Percentiles rank a stretch among this genome's conserved stretches.
Conservation (phyloP, 2,888 invertebrate genomes). For the Xestia xanthographa region DNA sequence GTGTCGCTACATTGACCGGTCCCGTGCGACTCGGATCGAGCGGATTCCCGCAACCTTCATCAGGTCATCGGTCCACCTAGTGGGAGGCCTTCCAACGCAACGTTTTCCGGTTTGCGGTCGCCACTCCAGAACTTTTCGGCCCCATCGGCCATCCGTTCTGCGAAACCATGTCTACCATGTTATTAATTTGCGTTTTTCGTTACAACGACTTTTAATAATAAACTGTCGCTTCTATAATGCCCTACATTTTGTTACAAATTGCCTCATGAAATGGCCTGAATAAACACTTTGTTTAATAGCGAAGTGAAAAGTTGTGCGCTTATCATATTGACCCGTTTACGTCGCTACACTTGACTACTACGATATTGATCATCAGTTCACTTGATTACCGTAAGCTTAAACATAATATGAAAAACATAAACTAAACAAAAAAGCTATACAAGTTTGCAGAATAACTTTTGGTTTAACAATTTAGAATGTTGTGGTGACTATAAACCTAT, state of each 20-base stretch:
- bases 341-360: background rate
- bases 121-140: too few species aligned
- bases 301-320: background rate
- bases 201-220: background rate
- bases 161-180: too few species aligned
- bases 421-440: background rate
- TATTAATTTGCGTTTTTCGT: constrained; percentile 22
- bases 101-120: too few species aligned
- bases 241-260: background rate
- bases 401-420: too few species aligned
- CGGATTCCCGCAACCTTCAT: too few species aligned
- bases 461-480: background rate
- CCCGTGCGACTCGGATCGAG: too few species aligned
- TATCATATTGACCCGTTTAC: background rate
- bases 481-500: background rate
- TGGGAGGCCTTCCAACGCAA: too few species aligned
- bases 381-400: background rate
- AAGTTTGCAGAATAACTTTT: background rate
- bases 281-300: background rate
- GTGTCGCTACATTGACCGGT: too few species aligned
- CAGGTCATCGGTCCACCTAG: too few species aligned
- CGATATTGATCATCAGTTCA: background rate
- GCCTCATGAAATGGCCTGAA: background rate
- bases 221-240: background rate
- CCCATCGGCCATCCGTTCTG: too few species aligned